A percentile compares a stretch with the other conserved stretches of the same genome.
phyloP scores from a whole-genome alignment of 1,140 invertebrate species.

The Rhizoglyphus robini region DNA sequence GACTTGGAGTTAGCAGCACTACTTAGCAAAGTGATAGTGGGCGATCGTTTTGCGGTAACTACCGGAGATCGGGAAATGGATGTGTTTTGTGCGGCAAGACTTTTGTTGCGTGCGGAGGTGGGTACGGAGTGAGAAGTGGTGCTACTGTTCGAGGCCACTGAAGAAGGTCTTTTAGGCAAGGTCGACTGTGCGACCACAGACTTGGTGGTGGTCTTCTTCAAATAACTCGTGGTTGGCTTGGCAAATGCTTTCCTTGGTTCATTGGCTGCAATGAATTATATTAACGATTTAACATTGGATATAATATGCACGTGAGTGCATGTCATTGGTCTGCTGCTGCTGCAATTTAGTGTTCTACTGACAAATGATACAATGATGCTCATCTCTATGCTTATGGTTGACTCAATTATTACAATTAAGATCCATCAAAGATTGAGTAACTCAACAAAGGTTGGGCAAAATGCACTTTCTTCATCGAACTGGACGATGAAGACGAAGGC shows the following conservation, averaged over 20 bases:
- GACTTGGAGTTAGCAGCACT: background rate
- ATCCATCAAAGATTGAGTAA: background rate
- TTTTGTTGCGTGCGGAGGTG: background rate
- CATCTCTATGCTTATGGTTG: background rate
- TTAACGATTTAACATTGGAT: background rate
- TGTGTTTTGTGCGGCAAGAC: background rate
- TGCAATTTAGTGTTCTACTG: background rate
- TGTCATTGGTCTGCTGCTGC: background rate
- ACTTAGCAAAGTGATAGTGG: background rate
- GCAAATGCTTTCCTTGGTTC: background rate
- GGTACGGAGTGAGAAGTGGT: background rate
- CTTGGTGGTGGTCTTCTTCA: background rate
- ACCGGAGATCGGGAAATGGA: background rate
- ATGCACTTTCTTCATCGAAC: background rate
- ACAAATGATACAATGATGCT: background rate
- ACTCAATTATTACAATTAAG: too few species aligned
- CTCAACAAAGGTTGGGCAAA: slow-evolving; percentile 2
- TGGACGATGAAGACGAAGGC: background rate
- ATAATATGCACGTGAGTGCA: background rate
- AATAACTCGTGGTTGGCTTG: slow-evolving; percentile 2
- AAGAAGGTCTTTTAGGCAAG: background rate
- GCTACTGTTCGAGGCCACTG: background rate
- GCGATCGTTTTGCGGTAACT: background rate
- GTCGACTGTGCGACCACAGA: background rate
- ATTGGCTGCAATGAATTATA: background rate